Conservation (phyloP, 1,140 invertebrate genomes). For the Heterodera carotae region DNA sequence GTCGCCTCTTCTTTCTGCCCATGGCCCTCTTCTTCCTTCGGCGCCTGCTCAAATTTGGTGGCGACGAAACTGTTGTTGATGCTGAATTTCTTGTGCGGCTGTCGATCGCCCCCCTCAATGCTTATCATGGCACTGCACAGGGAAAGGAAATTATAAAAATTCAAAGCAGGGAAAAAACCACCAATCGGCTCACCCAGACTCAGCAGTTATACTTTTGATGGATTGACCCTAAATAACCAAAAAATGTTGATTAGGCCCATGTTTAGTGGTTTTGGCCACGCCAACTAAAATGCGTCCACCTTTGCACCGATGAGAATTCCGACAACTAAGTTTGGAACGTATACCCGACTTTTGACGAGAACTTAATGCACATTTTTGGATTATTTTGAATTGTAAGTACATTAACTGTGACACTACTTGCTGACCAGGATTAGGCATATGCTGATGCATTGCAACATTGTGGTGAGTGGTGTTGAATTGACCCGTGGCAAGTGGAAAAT, state of each 20-base stretch:
- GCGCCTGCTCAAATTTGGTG: not conserved
- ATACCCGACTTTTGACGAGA: slow-evolving; percentile 30
- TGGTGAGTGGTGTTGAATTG: slow-evolving; percentile 1
- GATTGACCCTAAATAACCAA: slow-evolving; percentile 19
- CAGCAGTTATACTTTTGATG: slow-evolving; percentile 28
- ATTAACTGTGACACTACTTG: not conserved
- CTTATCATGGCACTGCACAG: slow-evolving; percentile 23
- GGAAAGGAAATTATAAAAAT: not conserved
- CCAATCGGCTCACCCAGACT: not conserved
- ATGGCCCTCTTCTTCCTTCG: not conserved
- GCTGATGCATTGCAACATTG: slow-evolving; percentile 12
- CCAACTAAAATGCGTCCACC: slow-evolving; percentile 7
- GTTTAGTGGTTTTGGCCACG: too few species aligned
- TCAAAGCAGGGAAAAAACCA: not conserved
- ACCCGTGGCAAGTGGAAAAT: slow-evolving; percentile 23
- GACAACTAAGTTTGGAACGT: slow-evolving; percentile 38
- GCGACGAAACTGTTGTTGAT: not conserved
- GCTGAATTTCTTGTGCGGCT: not conserved
- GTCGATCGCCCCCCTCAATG: slow-evolving; percentile 26
- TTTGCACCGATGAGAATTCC: slow-evolving; percentile 39
- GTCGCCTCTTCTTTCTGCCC: not conserved
- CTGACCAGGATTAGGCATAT: slow-evolving; percentile 6
- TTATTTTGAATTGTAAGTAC: not conserved
- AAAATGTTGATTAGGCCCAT: too few species aligned
- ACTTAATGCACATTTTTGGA: slow-evolving; percentile 1